Evolutionary conservation across 2,113 vertebrate genomes (phyloP).

Genomic region (Mugil cephalus): DNA sequence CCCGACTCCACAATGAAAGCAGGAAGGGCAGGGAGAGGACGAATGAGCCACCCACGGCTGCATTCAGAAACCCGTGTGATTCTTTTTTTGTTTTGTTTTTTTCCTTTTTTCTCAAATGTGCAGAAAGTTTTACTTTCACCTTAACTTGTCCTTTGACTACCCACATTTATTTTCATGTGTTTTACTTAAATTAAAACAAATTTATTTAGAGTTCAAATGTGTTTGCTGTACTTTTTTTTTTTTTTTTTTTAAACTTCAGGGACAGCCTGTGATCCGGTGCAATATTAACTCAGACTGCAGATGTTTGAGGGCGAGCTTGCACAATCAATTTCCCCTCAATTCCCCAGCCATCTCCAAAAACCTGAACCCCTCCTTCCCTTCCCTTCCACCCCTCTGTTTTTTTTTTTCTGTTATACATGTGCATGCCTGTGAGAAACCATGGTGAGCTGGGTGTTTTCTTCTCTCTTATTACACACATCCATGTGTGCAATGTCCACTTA

Average conservation of each 20-base stretch:
- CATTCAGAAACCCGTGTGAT: conserved; percentile 68
- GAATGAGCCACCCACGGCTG: conserved; percentile 78
- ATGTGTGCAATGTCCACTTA: conserved; percentile 59
- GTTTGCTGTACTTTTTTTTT: conserved; percentile 6
- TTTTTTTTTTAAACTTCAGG: conserved; percentile 39
- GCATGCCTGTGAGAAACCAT: conserved; percentile 73
- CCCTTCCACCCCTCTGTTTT: background rate
- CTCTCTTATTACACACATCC: conserved; percentile 69
- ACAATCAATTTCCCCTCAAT: conserved; percentile 80
- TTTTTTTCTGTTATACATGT: conserved; percentile 63
- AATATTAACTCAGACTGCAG: conserved; percentile 74
- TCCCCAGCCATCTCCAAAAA: conserved; percentile 61
- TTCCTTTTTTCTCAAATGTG: conserved; percentile 30
- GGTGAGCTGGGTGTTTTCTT: conserved; percentile 71
- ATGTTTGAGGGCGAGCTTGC: conserved; percentile 79
- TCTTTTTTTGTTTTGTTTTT: background rate
- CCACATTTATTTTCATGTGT: background rate
- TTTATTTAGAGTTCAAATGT: conserved; percentile 6
- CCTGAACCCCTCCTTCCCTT: conserved; percentile 15
- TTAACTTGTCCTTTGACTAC: conserved; percentile 17
- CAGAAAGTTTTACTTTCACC: conserved; percentile 19
- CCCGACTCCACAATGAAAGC: conserved; percentile 74
- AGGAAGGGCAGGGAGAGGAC: conserved; percentile 82
- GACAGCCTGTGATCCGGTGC: conserved; percentile 48
- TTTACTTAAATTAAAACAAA: conserved; percentile 21